phyloP scores from a whole-genome alignment of 2,888 invertebrate genomes.

The Ophion obscuratus region DNA sequence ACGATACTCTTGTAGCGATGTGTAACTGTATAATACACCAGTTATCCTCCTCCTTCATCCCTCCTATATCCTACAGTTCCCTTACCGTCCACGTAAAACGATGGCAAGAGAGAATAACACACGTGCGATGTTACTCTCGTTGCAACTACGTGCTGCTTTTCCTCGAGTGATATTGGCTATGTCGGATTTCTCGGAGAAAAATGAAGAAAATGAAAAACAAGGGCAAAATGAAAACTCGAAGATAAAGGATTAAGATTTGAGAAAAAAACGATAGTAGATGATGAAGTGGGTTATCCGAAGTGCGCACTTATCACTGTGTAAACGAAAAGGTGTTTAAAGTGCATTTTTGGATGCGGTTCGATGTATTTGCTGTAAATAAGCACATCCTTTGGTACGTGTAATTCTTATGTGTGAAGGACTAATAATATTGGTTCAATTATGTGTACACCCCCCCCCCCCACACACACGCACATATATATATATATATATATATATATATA shows the following conservation, averaged over 20 bases:
- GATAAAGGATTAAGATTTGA: conserved; percentile 45
- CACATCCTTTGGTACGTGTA: too few relatives aligned
- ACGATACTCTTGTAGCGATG: conserved; percentile 40
- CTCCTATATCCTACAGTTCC: neutral
- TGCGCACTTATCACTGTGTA: neutral
- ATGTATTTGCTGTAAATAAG: too few relatives aligned
- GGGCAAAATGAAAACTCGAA: conserved; percentile 16
- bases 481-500: too few relatives aligned
- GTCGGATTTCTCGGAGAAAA: conserved; percentile 26
- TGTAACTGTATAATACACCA: conserved; percentile 37
- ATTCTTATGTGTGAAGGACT: too few relatives aligned
- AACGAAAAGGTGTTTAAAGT: conserved; percentile 1
- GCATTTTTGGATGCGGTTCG: too few relatives aligned
- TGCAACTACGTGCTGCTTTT: conserved; percentile 59
- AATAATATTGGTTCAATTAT: too few relatives aligned
- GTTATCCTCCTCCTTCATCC: conserved; percentile 22
- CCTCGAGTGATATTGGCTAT: conserved; percentile 47
- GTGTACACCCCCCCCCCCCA: too few relatives aligned
- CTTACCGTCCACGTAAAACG: conserved; percentile 56
- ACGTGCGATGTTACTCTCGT: conserved; percentile 57
- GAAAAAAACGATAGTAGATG: neutral
- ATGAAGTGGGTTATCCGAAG: neutral
- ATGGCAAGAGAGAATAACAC: conserved; percentile 52
- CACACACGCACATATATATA: too few relatives aligned
- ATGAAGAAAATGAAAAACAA: conserved; percentile 18